Percentiles rank a stretch among this genome's conserved stretches.
Evolutionary conservation across 2,113 vertebrate genomes (phyloP).

Genomic region (Mustela nigripes): DNA sequence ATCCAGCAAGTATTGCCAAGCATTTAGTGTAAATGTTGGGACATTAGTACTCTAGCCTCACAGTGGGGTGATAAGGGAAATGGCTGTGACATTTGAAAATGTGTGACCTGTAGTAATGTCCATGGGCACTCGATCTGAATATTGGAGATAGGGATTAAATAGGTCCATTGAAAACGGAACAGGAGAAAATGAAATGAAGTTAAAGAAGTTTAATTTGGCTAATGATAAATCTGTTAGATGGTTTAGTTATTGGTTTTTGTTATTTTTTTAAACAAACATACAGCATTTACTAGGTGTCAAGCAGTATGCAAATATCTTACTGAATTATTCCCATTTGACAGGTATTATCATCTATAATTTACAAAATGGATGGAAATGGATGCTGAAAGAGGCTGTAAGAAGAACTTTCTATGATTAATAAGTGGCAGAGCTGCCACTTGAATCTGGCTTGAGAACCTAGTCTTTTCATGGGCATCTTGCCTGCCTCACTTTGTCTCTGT

Average conservation of each 20-base stretch:
- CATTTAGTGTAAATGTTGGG: not conserved
- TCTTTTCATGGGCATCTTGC: not conserved
- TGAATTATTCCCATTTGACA: not conserved
- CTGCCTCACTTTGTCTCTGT: not conserved
- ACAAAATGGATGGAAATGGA: not conserved
- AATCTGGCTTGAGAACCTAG: not conserved
- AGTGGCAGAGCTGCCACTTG: not conserved
- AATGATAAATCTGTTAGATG: not conserved
- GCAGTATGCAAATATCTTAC: not conserved
- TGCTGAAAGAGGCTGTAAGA: not conserved
- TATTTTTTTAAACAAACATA: not conserved
- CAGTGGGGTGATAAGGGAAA: not conserved
- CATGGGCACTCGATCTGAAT: not conserved
- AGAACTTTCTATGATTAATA: accelerated
- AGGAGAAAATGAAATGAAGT: not conserved
- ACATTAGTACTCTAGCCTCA: not conserved
- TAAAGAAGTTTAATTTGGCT: not conserved
- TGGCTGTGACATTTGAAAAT: not conserved
- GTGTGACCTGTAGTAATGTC: not conserved
- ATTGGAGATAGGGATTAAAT: not conserved
- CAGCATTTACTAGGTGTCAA: not conserved
- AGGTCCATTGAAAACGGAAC: not conserved
- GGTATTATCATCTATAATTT: not conserved
- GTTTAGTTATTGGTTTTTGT: not conserved
- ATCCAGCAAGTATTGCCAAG: not conserved